Base-by-base conservation (phyloP, 2,113 vertebrate genomes). In the Eolophus roseicapilla region DNA sequence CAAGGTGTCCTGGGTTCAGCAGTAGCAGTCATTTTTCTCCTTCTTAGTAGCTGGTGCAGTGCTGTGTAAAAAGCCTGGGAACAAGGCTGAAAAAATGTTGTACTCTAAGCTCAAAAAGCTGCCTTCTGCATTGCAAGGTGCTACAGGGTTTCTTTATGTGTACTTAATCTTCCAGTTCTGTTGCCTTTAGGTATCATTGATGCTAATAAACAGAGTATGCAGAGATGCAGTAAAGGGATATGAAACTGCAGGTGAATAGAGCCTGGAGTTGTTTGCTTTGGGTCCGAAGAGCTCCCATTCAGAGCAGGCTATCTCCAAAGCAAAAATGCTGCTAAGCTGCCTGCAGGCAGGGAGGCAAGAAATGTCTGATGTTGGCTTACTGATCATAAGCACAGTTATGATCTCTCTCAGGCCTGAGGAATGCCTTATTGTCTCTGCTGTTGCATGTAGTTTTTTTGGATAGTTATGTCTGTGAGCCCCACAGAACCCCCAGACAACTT, bases 231-330 rank as follows among this genome's bases (percentile, higher is more conserved):
- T 39, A 37, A 68, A 67, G 27, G 33, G 29, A 9, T 50, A 35
- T 0, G 2, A 35, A 84, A 29, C n/a, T 63, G 41, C 1, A 0
- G 12, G 12, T 49, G 28, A 59, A 24, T 6, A 29, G 37, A 59
- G 24, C 11, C 17, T 85, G 52, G 10, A 63, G 55, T 20, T 88
- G 41, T 14, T 39, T 77, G 11, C 21, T 73, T 16, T 1, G 7
- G 12, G 13, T 70, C 44, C 44, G 20, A 49, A 64, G 53, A 69
- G 53, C 17, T 65, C 23, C 29, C 0, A 0, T 67, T 77, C 28
- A 19, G 41, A 70, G 13, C 43, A 55, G 7, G 23, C 50, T 24
- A 1, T 50, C 37, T 64, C 39, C 25, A 27, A 29, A 81, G 63
- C 1, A 0, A 27, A 74, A 44, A 37, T 46, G 35, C 4, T 3